Evolutionary conservation across 2,888 invertebrate genomes (phyloP).

Genomic region (Sarcophaga variegata): DNA sequence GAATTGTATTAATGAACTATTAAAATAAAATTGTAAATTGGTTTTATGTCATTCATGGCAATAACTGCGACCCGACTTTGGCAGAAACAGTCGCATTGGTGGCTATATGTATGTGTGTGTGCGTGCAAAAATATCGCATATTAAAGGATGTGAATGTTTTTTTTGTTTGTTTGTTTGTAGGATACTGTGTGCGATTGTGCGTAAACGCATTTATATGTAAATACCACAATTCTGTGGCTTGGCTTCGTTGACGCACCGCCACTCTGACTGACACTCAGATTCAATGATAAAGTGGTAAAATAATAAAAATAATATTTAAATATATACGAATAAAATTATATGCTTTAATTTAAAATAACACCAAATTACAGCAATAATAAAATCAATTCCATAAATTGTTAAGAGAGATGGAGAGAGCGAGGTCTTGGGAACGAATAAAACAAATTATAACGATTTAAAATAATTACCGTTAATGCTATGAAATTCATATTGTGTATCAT

Average conservation of each 20-base stretch:
- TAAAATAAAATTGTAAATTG: constrained; percentile 54
- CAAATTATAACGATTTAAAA: constrained; percentile 58
- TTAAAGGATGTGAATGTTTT: neutral
- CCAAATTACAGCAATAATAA: neutral
- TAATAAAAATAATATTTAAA: constrained; percentile 21
- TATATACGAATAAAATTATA: neutral
- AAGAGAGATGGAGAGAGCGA: neutral
- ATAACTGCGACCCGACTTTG: neutral
- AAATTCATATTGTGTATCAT: constrained; percentile 6
- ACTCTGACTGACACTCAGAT: neutral
- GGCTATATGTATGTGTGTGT: no score
- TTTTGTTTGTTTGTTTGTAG: neutral
- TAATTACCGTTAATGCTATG: constrained; percentile 53
- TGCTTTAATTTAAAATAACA: constrained; percentile 16
- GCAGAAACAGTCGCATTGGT: neutral
- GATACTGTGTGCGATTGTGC: neutral
- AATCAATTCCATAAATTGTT: constrained; percentile 19
- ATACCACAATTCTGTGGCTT: constrained; percentile 25
- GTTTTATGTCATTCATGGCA: constrained; percentile 10
- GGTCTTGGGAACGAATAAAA: constrained; percentile 11
- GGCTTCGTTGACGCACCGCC: neutral
- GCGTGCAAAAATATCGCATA: neutral
- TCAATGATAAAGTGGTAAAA: constrained; percentile 25
- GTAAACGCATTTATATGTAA: constrained; percentile 33
- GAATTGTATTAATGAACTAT: constrained; percentile 59